Percentiles rank a stretch among this genome's conserved stretches.
Conservation (phyloP, 2,113 vertebrate genomes). For the Hyla sarda region DNA sequence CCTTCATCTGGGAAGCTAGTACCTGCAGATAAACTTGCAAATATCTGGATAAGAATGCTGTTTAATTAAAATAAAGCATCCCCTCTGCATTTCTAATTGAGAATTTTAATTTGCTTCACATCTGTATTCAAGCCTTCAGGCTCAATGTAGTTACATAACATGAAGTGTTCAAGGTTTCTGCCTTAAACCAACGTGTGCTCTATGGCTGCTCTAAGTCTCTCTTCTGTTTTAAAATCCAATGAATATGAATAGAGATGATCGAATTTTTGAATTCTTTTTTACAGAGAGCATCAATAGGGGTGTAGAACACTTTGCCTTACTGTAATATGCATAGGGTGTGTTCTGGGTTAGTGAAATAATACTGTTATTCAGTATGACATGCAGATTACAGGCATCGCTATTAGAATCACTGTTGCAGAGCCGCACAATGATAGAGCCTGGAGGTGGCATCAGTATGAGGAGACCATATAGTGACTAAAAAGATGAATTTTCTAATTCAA, state of each 20-base stretch:
- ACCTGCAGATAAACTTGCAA: slow-evolving; percentile 25
- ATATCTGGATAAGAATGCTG: slow-evolving; percentile 42
- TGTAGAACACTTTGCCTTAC: no score
- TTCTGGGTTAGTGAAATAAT: no score
- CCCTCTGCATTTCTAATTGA: slow-evolving; percentile 49
- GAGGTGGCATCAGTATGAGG: no score
- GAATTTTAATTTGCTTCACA: slow-evolving; percentile 46
- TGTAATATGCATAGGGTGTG: no score
- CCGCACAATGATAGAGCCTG: no score
- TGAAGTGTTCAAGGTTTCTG: slow-evolving; percentile 11
- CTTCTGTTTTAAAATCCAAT: slow-evolving; percentile 5
- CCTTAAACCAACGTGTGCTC: slow-evolving; percentile 5
- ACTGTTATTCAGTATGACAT: no score
- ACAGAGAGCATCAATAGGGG: no score
- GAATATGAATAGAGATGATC: not conserved
- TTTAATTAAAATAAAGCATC: slow-evolving; percentile 51
- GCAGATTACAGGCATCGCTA: no score
- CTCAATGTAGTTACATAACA: slow-evolving; percentile 13
- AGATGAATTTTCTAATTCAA: no score
- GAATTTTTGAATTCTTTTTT: no score
- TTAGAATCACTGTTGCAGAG: no score
- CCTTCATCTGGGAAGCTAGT: not conserved
- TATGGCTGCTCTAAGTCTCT: slow-evolving; percentile 9
- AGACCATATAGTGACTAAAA: no score
- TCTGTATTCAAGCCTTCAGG: slow-evolving; percentile 47